Conservation (phyloP, 2,888 invertebrate species). For the Plebejus melissa region DNA sequence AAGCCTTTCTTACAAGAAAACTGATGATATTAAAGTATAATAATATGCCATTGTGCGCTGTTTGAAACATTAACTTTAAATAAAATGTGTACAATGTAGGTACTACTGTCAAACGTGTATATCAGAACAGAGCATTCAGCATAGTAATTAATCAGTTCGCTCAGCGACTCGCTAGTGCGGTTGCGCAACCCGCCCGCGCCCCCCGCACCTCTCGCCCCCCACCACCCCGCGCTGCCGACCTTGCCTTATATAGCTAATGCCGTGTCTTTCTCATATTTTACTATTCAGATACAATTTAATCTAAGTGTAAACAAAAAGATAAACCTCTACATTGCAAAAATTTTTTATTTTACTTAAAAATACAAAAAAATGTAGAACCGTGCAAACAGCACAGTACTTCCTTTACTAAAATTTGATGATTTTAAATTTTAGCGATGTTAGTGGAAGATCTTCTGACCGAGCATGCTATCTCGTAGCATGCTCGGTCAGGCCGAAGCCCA, state of each 20-base stretch:
- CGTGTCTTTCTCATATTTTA: conserved; percentile 33
- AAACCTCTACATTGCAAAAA: background rate
- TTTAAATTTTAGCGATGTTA: too few relatives aligned
- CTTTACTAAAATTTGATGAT: too few relatives aligned
- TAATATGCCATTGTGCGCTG: too few relatives aligned
- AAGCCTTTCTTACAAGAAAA: background rate
- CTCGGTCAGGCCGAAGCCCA: too few relatives aligned
- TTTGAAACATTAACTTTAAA: background rate
- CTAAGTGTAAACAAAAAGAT: background rate
- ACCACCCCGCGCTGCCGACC: conserved; percentile 34
- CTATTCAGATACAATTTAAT: background rate
- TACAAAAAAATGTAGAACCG: background rate
- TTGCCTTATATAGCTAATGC: conserved; percentile 40
- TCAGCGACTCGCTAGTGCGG: background rate
- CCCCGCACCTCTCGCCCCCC: too few relatives aligned
- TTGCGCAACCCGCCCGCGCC: background rate
- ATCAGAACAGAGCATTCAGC: background rate
- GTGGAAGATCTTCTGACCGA: too few relatives aligned
- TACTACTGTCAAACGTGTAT: background rate
- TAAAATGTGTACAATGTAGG: background rate
- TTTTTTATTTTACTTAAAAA: background rate
- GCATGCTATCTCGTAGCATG: too few relatives aligned
- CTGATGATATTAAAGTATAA: background rate
- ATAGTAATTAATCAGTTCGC: background rate
- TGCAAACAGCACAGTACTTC: too few relatives aligned